Evolutionary conservation across 2,113 vertebrate genomes (phyloP), one percentile per base, ranked within the genome.

Genomic region (Rhea americana): DNA sequence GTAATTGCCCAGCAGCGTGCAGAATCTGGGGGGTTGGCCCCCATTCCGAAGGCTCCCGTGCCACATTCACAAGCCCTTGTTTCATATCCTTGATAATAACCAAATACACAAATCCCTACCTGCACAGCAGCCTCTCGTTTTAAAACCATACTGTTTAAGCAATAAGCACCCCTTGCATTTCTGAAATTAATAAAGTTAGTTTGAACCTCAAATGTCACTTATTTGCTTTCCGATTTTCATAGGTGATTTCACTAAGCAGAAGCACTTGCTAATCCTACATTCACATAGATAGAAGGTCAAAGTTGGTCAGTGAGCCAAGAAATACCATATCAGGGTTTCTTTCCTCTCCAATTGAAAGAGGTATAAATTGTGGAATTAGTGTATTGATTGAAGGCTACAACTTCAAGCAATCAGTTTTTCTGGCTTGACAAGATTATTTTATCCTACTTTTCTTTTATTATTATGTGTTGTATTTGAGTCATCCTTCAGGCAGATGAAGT

Each of bases 301-400:
- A 99, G 99, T 99, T 99, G 98, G 98, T 98, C 99, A 99, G 98
- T 98, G 98, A 99, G 99, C 98, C 99, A 99, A 99, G 99, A 99
- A 99, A 99, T 99, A 98, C 98, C 99, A 98, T 98, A 99, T 99
- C 98, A 99, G 98, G 98, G 98, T 98, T 98, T 98, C 98, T 98
- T 99, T 99, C 99, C 98, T 98, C 96, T 98, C 98, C 98, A 98
- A 98, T 98, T 97, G 98, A 98, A 96, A 96, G 97, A 97, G 98
- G 98, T 99, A 99, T 99, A 99, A 99, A 99, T 99, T 99, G 99
- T 98, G 98, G 98, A 99, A 99, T 99, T 99, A 99, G 98, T 98
- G 98, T 99, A 99, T 99, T 99, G 99, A 99, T 99, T 99, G 98
- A 98, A 97, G 97, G 98, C 98, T 98, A 98, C 98, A 98, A 98